Evolutionary conservation across 2,797 vertebrate genomes (phyloP).

Genomic region (Falco novaeseelandiae): DNA sequence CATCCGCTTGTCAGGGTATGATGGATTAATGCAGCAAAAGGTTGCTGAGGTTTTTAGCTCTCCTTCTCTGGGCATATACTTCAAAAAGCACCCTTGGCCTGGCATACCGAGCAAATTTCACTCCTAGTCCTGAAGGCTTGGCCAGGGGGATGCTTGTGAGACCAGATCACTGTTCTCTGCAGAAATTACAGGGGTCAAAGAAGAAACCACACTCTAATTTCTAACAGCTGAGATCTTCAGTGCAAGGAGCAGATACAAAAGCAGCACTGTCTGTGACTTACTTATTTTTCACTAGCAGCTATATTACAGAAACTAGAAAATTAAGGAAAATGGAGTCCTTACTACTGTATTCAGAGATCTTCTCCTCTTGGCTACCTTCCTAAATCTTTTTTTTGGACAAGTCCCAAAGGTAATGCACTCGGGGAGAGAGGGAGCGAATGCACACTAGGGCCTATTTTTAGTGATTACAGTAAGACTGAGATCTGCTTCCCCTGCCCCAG

Average conservation of each 20-base stretch:
- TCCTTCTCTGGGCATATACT: background rate
- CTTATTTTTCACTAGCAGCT: background rate
- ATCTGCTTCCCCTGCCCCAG: background rate
- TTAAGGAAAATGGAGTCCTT: background rate
- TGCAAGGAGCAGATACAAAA: conserved; percentile 37
- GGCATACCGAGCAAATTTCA: background rate
- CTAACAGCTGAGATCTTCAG: conserved; percentile 41
- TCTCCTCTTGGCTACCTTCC: background rate
- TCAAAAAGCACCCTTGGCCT: conserved; percentile 8
- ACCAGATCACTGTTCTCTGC: background rate
- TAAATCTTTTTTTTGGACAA: background rate
- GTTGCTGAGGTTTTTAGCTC: background rate
- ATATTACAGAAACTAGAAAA: conserved; percentile 14
- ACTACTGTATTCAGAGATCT: background rate
- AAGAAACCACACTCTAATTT: conserved; percentile 48
- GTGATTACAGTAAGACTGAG: background rate
- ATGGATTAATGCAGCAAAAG: background rate
- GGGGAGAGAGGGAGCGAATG: background rate
- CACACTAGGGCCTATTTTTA: conserved; percentile 25
- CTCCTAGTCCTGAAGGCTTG: background rate
- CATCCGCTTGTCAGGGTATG: background rate
- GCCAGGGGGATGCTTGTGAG: conserved; percentile 21
- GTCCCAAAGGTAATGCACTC: background rate
- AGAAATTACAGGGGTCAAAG: conserved; percentile 29
- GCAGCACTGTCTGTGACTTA: conserved; percentile 16